Evolutionary conservation across 2,888 invertebrate species (phyloP).

Genomic region (Apodemia duryi): DNA sequence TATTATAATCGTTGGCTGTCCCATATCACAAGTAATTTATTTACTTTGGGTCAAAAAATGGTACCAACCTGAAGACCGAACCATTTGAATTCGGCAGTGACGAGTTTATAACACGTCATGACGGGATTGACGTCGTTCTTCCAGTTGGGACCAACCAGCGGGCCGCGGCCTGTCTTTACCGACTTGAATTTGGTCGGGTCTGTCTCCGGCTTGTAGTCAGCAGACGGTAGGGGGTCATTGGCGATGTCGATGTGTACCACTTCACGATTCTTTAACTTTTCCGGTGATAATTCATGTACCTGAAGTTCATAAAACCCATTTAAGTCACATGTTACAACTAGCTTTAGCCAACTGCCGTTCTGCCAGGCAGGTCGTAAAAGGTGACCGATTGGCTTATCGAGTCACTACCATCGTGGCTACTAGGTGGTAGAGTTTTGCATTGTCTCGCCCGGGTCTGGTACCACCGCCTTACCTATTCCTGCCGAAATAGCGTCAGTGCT

Average conservation of each 20-base stretch:
- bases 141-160: constrained; percentile 89
- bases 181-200: constrained; percentile 89
- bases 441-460: no score
- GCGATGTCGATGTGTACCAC: constrained; percentile 97
- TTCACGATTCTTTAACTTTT: constrained; percentile 93
- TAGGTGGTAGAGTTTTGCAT: no score
- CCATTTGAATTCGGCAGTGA: constrained; percentile 99
- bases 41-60: no score
- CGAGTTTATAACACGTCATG: constrained; percentile 99
- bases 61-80: constrained; percentile 89
- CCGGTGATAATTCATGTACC: constrained; percentile 95
- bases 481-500: no score
- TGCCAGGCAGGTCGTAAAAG: no score
- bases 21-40: no score
- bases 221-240: constrained; percentile 87
- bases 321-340: no score
- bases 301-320: constrained; percentile 47
- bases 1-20: no score
- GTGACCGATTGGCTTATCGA: no score
- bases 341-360: no score
- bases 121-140: constrained; percentile 88
- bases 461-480: no score
- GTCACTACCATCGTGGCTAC: no score
- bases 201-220: constrained; percentile 91
- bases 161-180: constrained; percentile 95